phyloP scores from a whole-genome alignment of 2,888 invertebrate species.

The Drosophila niveifrons region DNA sequence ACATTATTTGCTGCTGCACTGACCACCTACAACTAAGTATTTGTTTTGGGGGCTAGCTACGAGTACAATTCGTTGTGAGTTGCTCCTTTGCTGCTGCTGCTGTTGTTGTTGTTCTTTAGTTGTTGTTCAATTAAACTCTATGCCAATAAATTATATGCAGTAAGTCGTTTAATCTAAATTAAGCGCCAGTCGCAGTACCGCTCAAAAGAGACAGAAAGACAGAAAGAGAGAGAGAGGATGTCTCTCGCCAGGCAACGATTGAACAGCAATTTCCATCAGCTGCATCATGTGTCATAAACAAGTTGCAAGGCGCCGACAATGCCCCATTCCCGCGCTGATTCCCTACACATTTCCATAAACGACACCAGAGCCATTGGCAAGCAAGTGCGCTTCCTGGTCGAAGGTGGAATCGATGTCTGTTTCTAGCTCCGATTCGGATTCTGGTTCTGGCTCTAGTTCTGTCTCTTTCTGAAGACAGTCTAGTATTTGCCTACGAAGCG shows the following conservation, averaged over 20 bases:
- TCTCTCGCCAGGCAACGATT: slow-evolving; percentile 44
- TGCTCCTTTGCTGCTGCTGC: slow-evolving; percentile 1
- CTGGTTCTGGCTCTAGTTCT: slow-evolving; percentile 9
- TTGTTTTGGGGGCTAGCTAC: slow-evolving; percentile 46
- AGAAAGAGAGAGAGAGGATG: background rate
- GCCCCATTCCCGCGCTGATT: slow-evolving; percentile 41
- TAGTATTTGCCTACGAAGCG: slow-evolving; percentile 61
- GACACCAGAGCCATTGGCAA: slow-evolving; percentile 64
- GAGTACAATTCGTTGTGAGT: slow-evolving; percentile 11
- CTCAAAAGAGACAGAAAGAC: background rate
- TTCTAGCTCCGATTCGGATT: background rate
- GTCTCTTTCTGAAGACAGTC: slow-evolving; percentile 20
- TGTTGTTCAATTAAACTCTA: slow-evolving; percentile 80
- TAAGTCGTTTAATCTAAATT: slow-evolving; percentile 83
- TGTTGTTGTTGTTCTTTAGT: slow-evolving; percentile 46
- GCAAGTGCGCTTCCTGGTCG: slow-evolving; percentile 75
- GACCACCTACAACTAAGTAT: slow-evolving; percentile 63
- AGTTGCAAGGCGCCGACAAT: slow-evolving; percentile 83
- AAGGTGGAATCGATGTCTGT: slow-evolving; percentile 18
- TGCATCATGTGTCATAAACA: slow-evolving; percentile 84
- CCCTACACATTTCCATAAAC: slow-evolving; percentile 65
- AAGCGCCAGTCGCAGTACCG: slow-evolving; percentile 57
- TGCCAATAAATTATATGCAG: slow-evolving; percentile 82
- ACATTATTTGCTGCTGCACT: slow-evolving; percentile 10
- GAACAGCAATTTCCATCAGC: slow-evolving; percentile 78